These are phyloP conservation scores for Psophia crepitans DNA, from an alignment of 2,113 vertebrate species.

Conservation along the genomic window DNA sequence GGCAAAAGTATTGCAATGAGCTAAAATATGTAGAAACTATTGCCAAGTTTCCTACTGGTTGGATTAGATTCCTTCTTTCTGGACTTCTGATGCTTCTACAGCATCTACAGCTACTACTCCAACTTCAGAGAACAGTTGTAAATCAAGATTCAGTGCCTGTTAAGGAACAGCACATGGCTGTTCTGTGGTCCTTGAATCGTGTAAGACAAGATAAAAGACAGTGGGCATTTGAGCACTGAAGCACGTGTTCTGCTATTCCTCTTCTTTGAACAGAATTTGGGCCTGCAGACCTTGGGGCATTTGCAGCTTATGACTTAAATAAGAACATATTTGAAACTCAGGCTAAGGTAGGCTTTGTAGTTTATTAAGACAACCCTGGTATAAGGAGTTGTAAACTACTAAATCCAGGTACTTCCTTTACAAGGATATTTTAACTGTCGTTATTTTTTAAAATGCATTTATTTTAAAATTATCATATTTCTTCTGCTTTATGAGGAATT, in stretches of 20 bases:
- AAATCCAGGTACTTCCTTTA: background rate
- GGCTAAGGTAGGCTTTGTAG: background rate
- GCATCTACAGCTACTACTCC: background rate
- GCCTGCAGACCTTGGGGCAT: background rate
- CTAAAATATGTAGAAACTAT: accelerated
- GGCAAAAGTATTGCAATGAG: background rate
- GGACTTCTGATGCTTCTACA: background rate
- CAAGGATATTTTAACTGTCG: background rate
- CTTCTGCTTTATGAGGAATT: background rate
- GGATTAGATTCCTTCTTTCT: background rate
- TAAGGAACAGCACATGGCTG: background rate
- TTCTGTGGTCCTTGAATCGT: background rate
- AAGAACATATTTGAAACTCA: background rate
- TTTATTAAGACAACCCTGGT: background rate
- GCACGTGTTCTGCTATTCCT: accelerated
- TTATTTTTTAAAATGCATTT: background rate
- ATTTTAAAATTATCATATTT: accelerated
- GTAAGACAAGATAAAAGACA: background rate
- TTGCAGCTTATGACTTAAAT: background rate
- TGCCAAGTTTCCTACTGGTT: background rate
- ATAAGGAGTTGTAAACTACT: background rate
- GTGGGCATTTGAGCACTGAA: background rate
- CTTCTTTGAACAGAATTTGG: background rate
- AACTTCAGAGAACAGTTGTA: background rate
- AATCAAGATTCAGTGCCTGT: background rate